Evolutionary conservation across 2,113 vertebrate species (phyloP).

Genomic region (western clawed frog (Xenopus tropicalis)): UCB_Xtro_10.0 CM004443.2:83420001-83420500

Average conservation of each 20-base stretch:
- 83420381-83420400: slow-evolving; percentile 15
- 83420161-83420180: slow-evolving; percentile 42
- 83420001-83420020: slow-evolving; percentile 17
- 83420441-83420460: background rate
- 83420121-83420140: slow-evolving; percentile 33
- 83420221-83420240: slow-evolving; percentile 30
- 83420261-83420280: slow-evolving; percentile 13
- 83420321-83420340: slow-evolving; percentile 26
- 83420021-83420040: slow-evolving; percentile 39
- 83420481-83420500: background rate
- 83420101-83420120: slow-evolving; percentile 33
- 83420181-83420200: slow-evolving; percentile 46
- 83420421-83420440: background rate
- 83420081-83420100: slow-evolving; percentile 40
- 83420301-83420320: slow-evolving; percentile 18
- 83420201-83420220: slow-evolving; percentile 29
- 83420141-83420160: slow-evolving; percentile 35
- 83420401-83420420: slow-evolving; percentile 4
- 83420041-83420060: slow-evolving; percentile 15
- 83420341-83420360: slow-evolving; percentile 25
- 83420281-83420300: slow-evolving; percentile 36
- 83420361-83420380: slow-evolving; percentile 21
- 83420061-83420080: slow-evolving; percentile 30
- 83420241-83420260: slow-evolving; percentile 37
- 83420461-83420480: background rate